Percentiles rank a stretch among this genome's conserved stretches.
Conservation (phyloP, 37 sponge, comb jelly and placozoan genomes). For the Bolinopsis microptera region DNA sequence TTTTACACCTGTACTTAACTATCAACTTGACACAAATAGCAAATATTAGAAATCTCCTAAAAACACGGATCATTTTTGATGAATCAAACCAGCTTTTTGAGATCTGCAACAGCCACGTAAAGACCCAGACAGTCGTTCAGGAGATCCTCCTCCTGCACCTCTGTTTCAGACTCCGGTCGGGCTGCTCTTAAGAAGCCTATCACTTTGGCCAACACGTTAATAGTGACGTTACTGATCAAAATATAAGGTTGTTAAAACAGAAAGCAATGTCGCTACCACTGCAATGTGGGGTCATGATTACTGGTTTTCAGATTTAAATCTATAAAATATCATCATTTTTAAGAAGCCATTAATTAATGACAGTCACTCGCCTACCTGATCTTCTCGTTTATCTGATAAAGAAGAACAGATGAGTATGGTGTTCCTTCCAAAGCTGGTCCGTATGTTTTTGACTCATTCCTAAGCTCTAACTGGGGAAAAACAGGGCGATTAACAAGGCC, state of each 20-base stretch:
- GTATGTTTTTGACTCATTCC: not conserved
- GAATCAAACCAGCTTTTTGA: constrained; percentile 34
- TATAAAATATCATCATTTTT: not conserved
- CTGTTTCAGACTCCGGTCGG: not conserved
- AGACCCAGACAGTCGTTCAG: constrained; percentile 21
- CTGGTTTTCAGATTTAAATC: not conserved
- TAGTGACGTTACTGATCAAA: not conserved
- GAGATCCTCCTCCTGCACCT: not conserved
- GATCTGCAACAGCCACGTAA: constrained; percentile 13
- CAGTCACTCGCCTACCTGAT: not conserved
- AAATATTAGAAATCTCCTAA: no score
- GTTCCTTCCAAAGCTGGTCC: not conserved
- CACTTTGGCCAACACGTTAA: not conserved
- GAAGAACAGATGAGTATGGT: not conserved
- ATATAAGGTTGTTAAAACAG: no score
- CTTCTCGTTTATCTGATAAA: constrained; percentile 23
- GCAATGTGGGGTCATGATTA: not conserved
- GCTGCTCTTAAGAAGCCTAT: not conserved
- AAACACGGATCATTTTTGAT: no score
- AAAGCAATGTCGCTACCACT: no score
- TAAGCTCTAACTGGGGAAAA: not conserved
- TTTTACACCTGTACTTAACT: no score
- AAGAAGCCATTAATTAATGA: not conserved
- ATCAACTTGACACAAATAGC: no score
- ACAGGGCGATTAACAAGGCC: no score